Evolutionary conservation across 2,888 invertebrate species (phyloP).

Genomic region (Acanthosepion lycidas): DNA sequence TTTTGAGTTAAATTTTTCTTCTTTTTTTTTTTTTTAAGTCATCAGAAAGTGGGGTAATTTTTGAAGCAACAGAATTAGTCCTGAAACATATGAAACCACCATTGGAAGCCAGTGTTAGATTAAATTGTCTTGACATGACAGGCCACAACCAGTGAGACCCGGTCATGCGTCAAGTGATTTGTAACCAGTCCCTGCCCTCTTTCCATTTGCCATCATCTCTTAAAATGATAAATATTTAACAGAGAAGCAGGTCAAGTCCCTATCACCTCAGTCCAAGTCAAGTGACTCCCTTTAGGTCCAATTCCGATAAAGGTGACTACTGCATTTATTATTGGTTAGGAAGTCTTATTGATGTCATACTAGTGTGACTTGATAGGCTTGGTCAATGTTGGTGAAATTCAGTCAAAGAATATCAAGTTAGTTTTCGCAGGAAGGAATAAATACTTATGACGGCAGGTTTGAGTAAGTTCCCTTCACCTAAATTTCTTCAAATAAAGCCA

Average conservation of each 20-base stretch:
- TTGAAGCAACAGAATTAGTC: no score
- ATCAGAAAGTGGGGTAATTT: no score
- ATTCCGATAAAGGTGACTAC: neutral
- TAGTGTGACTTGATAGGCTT: neutral
- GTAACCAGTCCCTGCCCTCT: neutral
- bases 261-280: neutral
- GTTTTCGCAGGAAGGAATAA: neutral
- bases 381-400: neutral
- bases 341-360: neutral
- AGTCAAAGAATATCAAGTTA: neutral
- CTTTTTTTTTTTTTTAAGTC: no score
- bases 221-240: slow-evolving; percentile 5
- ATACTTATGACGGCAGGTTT: neutral
- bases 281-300: neutral
- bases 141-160: neutral
- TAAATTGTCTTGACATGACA: neutral
- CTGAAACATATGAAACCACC: no score
- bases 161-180: neutral
- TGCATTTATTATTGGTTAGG: neutral
- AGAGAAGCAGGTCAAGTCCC: neutral
- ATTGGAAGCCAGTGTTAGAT: no score
- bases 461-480: neutral
- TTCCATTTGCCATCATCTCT: neutral
- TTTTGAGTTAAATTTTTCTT: no score
- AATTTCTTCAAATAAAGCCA: neutral